A percentile compares a stretch with the other conserved stretches of the same genome.
These are phyloP conservation scores for Apantesis nais DNA, from an alignment of 2,888 invertebrate species.

Conservation along the genomic window DNA sequence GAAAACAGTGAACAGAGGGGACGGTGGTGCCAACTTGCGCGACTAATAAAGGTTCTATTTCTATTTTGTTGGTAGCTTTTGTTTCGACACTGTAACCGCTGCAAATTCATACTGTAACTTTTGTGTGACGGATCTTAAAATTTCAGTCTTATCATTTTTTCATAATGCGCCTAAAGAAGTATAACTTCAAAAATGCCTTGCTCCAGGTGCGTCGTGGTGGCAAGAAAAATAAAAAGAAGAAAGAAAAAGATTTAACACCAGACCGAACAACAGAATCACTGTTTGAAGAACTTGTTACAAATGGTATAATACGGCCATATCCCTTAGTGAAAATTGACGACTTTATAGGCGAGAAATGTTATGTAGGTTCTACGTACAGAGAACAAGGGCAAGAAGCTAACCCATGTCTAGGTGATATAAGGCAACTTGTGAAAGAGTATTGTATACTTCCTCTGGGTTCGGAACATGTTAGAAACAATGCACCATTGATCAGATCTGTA, in stretches of 20 bases:
- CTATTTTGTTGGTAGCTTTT: too few relatives aligned
- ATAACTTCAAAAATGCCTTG: too few relatives aligned
- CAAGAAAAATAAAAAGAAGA: constrained; percentile 96
- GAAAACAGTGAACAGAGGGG: too few relatives aligned
- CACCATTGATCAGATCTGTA: constrained; percentile 92
- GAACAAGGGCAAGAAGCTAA: constrained; percentile 81
- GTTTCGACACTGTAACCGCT: too few relatives aligned
- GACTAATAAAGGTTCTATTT: too few relatives aligned
- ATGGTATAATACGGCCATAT: constrained; percentile 95
- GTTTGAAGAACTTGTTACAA: constrained; percentile 95
- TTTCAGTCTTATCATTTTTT: too few relatives aligned
- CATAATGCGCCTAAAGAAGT: too few relatives aligned
- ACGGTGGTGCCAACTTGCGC: too few relatives aligned
- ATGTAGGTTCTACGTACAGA: constrained; percentile 83
- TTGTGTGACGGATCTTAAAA: too few relatives aligned
- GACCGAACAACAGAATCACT: constrained; percentile 95
- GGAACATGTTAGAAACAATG: constrained; percentile 87
- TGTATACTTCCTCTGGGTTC: constrained; percentile 95
- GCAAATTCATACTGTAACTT: too few relatives aligned
- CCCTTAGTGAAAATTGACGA: constrained; percentile 88
- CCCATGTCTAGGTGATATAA: constrained; percentile 91
- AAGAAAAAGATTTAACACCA: constrained; percentile 97
- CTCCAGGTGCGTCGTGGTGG: constrained; percentile 89
- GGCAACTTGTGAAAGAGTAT: constrained; percentile 94
- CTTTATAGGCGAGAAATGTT: constrained; percentile 93